These are phyloP conservation scores for Labia minor DNA, from an alignment of 2,888 invertebrate genomes.

Conservation along the genomic window DNA sequence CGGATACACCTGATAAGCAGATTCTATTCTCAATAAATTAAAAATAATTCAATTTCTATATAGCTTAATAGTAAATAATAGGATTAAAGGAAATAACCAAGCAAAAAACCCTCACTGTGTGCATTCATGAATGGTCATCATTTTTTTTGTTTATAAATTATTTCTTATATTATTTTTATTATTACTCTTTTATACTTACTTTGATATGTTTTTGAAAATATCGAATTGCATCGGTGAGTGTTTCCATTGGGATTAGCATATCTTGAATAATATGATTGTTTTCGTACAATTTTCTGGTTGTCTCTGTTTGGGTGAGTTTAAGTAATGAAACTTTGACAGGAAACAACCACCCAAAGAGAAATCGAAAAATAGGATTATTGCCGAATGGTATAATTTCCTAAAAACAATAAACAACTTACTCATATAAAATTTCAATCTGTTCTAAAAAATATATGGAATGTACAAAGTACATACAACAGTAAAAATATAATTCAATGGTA, in stretches of 20 bases:
- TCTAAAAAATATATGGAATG: too few relatives aligned
- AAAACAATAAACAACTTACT: conserved; percentile 26
- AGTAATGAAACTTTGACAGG: conserved; percentile 72
- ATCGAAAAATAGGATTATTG: conserved; percentile 60
- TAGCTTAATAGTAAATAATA: too few relatives aligned
- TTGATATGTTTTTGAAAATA: conserved; percentile 55
- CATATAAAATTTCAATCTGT: background rate
- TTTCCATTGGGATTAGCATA: conserved; percentile 61
- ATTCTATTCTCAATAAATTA: too few relatives aligned
- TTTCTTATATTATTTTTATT: too few relatives aligned
- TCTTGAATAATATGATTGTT: conserved; percentile 69
- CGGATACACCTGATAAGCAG: conserved; percentile 59
- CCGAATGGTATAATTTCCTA: conserved; percentile 77
- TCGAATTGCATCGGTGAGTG: conserved; percentile 47
- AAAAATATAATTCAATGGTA: conserved; percentile 14
- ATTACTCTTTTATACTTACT: too few relatives aligned
- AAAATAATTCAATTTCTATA: conserved; percentile 16
- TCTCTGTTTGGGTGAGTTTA: conserved; percentile 63
- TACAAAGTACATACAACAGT: background rate
- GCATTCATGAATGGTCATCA: too few relatives aligned
- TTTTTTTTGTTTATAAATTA: too few relatives aligned
- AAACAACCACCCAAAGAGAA: conserved; percentile 66
- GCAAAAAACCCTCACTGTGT: too few relatives aligned
- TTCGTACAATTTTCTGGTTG: conserved; percentile 59
- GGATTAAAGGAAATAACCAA: too few relatives aligned